Base-by-base conservation (phyloP, 2,888 invertebrate species). In the Esperia sulphurella region DNA sequence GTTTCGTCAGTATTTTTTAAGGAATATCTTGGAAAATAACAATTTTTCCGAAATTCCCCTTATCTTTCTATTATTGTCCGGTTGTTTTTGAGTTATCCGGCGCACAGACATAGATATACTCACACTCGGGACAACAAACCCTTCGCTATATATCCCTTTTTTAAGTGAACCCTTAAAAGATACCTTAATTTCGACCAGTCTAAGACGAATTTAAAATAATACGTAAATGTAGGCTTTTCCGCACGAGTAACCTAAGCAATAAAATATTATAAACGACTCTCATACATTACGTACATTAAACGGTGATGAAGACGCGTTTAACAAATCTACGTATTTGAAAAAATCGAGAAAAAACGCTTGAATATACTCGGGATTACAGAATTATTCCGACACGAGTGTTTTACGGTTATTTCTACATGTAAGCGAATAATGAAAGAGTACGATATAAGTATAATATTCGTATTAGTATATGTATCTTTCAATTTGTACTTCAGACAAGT, bases 381-480 rank as follows among this genome's bases (percentile, higher is more conserved):
- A 79, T 81, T 77, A 79, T 77, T 74, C 71, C 58, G 57, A 69
- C 67, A 68, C 60, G 68, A 68, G 68, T 74, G 68, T 70, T 79
- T 79, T 76, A 81, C 71, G 75, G 70, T 73, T 76, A 68, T 73
- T 59, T 62, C 62, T 59, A 61, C 61, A 63, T 65, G 65, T 59
- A 65, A 62, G 67, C 67, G 71, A n/a, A 68, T 71, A 70, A 73
- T 73, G 67, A 71, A 72, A 70, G 62, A 68, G 65, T 63, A 21
- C 2, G 54, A 56, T 59, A 61, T 63, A 63, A 59, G 71, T 65
- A 76, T 76, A 74, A 79, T 74, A 71, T 72, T 71, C 63, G 42
- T 61, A 54, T 54, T 58, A 52, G 50, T 54, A 58, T 52, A 10
- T 5, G 33, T 40, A 48, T 54, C 49, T 33, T 42, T 42, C 31